Percentiles rank a stretch among this genome's conserved stretches.
Conservation (phyloP, 1,140 invertebrate species). For the Chrysomallon squamiferum region DNA sequence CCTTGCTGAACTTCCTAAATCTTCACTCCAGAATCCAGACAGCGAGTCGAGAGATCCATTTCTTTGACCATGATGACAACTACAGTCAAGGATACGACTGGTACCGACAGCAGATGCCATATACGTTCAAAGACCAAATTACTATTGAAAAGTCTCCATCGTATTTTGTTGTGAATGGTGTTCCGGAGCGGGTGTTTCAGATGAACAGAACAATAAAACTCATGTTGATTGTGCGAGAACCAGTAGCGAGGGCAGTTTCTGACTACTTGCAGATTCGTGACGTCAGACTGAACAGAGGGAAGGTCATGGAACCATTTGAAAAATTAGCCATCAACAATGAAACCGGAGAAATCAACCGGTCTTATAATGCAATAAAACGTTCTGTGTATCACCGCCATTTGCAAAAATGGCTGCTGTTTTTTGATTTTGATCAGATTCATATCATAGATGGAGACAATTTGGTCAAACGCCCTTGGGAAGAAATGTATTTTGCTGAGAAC, state of each 20-base stretch:
- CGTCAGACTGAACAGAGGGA: slow-evolving; percentile 22
- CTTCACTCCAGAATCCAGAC: slow-evolving; percentile 61
- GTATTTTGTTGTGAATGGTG: slow-evolving; percentile 70
- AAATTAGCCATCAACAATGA: slow-evolving; percentile 36
- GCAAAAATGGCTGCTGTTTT: slow-evolving; percentile 84
- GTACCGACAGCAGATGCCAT: slow-evolving; percentile 61
- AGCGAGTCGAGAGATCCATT: slow-evolving; percentile 59
- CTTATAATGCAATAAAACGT: slow-evolving; percentile 73
- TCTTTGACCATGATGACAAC: slow-evolving; percentile 62
- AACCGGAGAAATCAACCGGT: slow-evolving; percentile 40
- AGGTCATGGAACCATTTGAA: slow-evolving; percentile 43
- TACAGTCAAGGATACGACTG: slow-evolving; percentile 62
- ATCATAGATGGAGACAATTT: slow-evolving; percentile 88
- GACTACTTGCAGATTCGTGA: slow-evolving; percentile 79
- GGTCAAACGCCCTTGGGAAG: slow-evolving; percentile 82
- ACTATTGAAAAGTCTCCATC: slow-evolving; percentile 67
- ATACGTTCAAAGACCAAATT: slow-evolving; percentile 53
- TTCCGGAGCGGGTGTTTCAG: slow-evolving; percentile 79
- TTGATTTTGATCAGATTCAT: slow-evolving; percentile 77
- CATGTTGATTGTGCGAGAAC: slow-evolving; percentile 88
- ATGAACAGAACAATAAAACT: slow-evolving; percentile 88
- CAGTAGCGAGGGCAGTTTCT: slow-evolving; percentile 87
- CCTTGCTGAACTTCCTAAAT: slow-evolving; percentile 62
- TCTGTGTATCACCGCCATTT: slow-evolving; percentile 85
- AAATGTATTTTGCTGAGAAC: slow-evolving; percentile 81